Base-by-base conservation (phyloP, 23 tunicate genomes). In the Trididemnum miniatum region DNA sequence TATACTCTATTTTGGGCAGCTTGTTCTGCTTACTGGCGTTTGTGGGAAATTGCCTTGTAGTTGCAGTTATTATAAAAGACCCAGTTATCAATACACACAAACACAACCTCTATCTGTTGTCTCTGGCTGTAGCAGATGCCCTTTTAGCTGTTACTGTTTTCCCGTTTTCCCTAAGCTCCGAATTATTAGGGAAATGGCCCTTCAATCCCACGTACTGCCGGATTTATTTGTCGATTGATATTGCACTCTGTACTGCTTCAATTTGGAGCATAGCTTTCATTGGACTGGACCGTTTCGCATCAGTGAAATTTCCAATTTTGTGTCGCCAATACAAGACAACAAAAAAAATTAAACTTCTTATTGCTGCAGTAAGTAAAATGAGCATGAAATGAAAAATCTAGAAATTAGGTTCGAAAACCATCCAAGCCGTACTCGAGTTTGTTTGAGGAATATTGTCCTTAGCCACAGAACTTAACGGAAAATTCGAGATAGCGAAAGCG, bases 191-290 rank as follows among this genome's bases (percentile, higher is more conserved):
- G 0, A 2, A 78, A 5, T 93, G 98, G 98, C 93, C 93, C 4
- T 93, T 93, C 50, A 93, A 93, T 27, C 22, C 80, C 0, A 65
- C 74, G 29, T 93, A 88, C 80, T 93, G 98, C 49, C 80, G 84
- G 4, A 84, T 88, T 9, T 93, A 88, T 59, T 80, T 84, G 23
- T 87, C 98, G 0, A 63, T 86, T 22, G 98, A 93, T 69, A 82
- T 93, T 24, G 59, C 84, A 62, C 80, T 93, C 22, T 88, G 89
- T 66, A 93, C 98, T 2, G 98, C 98, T 35, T 93, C 98, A 25
- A 93, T 93, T 2, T 93, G 98, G 84, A 84, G 73, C 67, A 93
- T 93, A 35, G 90, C 94, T 71, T 77, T 77, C 52, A 93, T 93
- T 52, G 98, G 93, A 20, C n/a, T 93, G 36, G 98, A 93, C 71